A percentile compares a stretch with the other conserved stretches of the same genome.
Conservation (phyloP, 2,888 invertebrate genomes). For the Drosophila putrida region DNA sequence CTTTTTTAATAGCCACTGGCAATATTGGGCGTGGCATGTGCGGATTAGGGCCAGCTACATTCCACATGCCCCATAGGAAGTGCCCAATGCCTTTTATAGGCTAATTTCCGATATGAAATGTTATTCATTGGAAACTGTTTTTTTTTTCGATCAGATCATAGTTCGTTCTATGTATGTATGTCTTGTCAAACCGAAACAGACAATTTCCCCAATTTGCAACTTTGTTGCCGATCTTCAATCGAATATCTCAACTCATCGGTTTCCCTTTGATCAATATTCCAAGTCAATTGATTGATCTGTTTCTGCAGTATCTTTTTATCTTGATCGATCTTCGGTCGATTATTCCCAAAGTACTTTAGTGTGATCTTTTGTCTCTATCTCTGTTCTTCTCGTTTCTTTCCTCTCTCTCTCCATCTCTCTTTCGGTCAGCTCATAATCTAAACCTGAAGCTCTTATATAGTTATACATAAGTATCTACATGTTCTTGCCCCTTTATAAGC, state of each 20-base stretch:
- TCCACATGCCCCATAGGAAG: conserved; percentile 39
- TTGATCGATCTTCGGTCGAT: conserved; percentile 25
- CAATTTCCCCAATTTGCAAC: background rate
- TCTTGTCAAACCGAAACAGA: background rate
- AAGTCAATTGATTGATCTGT: conserved; percentile 40
- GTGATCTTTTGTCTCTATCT: background rate
- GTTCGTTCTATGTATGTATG: background rate
- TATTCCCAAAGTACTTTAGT: background rate
- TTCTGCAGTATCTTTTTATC: conserved; percentile 4
- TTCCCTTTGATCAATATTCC: conserved; percentile 3
- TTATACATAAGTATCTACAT: conserved; percentile 6
- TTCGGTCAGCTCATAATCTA: conserved; percentile 1
- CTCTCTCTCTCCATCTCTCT: background rate
- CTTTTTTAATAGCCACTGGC: conserved; percentile 58
- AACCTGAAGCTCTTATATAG: conserved; percentile 9
- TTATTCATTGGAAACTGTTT: conserved; percentile 44
- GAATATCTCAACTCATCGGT: background rate
- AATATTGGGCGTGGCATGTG: conserved; percentile 24
- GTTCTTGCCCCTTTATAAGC: conserved; percentile 14
- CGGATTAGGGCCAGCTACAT: conserved; percentile 5
- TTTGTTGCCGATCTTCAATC: no score
- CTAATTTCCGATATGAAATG: conserved; percentile 56
- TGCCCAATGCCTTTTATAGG: conserved; percentile 46
- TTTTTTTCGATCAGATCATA: conserved; percentile 30
- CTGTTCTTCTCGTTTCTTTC: conserved; percentile 2